Evolutionary conservation across 2,888 invertebrate species (phyloP), one percentile per base, ranked within the genome.

Genomic region (Apotomis turbidana): DNA sequence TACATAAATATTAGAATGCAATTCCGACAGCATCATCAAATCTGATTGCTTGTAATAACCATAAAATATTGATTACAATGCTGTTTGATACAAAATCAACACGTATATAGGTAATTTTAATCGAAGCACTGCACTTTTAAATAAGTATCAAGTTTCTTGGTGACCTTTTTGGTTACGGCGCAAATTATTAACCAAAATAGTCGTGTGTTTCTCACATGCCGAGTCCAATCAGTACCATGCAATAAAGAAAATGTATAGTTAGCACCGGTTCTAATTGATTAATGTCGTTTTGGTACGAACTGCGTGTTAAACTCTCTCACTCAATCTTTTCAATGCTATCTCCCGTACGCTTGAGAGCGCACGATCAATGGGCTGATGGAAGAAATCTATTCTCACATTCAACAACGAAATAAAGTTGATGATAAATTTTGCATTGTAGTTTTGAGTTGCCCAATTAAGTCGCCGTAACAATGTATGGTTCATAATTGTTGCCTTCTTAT

Each of bases 231-330:
- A 74, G 76, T 79, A 79, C 77, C 79, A 80, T 78, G 75, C 75
- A 78, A 80, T 83, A 79, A 82, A 82, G 77, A 83, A 15, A 81
- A 82, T 78, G 76, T 76, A 57, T 70, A 68, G 67, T 76, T 76
- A 70, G 71, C 74, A 77, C 78, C 78, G 79, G 15, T 63, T 73
- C 81, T 83, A 85, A 86, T 87, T 83, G 85, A 86, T 85, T 82
- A 79, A 85, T 84, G 80, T 83, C 79, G 82, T 85, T 82, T 85
- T 83, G 83, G 84, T 81, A 76, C 72, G 76, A 76, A 74, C 60
- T 36, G 36, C 36, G 54, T 52, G 27, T 62, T 54, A 38, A 49
- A 62, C 63, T 63, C 63, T 63, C 63, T 44, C 71, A 9, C 55
- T 68, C 55, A 10, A 51, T 62, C 36, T 49, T 9, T 41, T 61